These are phyloP conservation scores for Antechinus flavipes DNA, from an alignment of 2,113 vertebrate species.

Conservation along the genomic window DNA sequence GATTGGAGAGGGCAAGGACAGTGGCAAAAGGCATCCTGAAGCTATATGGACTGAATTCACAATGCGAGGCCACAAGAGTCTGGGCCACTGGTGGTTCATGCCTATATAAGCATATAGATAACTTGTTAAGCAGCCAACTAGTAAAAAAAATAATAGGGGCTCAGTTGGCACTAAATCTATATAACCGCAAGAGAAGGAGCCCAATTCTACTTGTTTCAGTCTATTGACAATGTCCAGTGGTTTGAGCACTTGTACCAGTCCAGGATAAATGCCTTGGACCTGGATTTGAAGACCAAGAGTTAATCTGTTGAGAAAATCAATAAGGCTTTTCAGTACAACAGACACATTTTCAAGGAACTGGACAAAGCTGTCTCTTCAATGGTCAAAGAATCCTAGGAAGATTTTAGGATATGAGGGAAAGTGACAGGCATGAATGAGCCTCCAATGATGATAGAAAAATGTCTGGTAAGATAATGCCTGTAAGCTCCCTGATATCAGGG, in stretches of 20 bases:
- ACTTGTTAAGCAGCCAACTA: conserved; percentile 96
- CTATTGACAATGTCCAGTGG: conserved; percentile 90
- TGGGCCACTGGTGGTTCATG: conserved; percentile 93
- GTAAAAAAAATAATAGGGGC: conserved; percentile 92
- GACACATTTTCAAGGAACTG: neutral
- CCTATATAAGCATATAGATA: conserved; percentile 96
- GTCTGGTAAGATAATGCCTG: neutral
- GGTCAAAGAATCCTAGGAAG: neutral
- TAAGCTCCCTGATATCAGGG: neutral
- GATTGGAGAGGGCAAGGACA: conserved; percentile 88
- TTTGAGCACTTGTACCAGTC: conserved; percentile 98
- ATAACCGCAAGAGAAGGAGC: conserved; percentile 91
- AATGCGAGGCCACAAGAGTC: conserved; percentile 90
- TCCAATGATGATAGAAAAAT: neutral
- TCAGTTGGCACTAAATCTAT: conserved; percentile 94
- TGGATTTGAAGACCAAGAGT: conserved; percentile 81
- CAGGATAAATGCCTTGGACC: conserved; percentile 94
- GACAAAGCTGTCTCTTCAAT: neutral
- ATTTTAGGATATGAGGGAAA: neutral
- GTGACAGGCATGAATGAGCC: too few relatives aligned
- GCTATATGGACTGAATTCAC: conserved; percentile 93
- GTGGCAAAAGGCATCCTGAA: conserved; percentile 89
- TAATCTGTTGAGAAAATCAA: neutral
- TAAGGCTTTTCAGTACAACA: neutral
- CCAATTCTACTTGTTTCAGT: conserved; percentile 94